Evolutionary conservation across 2,113 vertebrate genomes (phyloP).

Genomic region (Plectropomus leopardus): DNA sequence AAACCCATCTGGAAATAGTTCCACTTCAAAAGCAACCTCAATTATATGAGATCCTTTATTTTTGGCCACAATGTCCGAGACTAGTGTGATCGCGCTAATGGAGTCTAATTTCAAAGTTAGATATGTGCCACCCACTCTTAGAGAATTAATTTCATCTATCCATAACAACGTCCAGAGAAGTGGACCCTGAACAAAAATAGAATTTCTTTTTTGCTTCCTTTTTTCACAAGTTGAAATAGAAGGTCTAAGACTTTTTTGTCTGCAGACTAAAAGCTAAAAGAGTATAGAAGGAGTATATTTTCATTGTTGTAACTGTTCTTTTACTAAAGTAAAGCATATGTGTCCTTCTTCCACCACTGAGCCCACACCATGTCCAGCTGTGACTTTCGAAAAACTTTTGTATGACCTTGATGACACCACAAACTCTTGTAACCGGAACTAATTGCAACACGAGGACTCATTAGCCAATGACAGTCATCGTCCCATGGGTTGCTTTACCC

Average conservation of each 20-base stretch:
- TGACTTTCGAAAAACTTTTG: background rate
- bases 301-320: too few species aligned
- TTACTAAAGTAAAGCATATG: background rate
- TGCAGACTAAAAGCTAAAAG: too few species aligned
- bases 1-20: constrained; percentile 18
- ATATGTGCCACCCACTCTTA: background rate
- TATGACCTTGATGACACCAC: constrained; percentile 53
- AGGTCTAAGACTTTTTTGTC: too few species aligned
- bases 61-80: background rate
- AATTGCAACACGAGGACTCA: constrained; percentile 70
- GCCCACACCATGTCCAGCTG: background rate
- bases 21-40: constrained; percentile 27
- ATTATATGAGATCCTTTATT: constrained; percentile 4
- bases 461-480: constrained; percentile 58
- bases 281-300: too few species aligned
- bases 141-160: constrained; percentile 15
- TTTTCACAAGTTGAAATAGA: too few species aligned
- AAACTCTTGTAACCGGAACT: constrained; percentile 49
- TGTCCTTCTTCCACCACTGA: constrained; percentile 5
- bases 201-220: too few species aligned
- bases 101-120: constrained; percentile 26
- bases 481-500: constrained; percentile 57
- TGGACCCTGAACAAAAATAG: background rate
- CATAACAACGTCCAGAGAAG: constrained; percentile 17
- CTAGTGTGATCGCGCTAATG: constrained; percentile 20